Conservation (phyloP, 1,140 invertebrate species). For the Drosophila saltans region DNA sequence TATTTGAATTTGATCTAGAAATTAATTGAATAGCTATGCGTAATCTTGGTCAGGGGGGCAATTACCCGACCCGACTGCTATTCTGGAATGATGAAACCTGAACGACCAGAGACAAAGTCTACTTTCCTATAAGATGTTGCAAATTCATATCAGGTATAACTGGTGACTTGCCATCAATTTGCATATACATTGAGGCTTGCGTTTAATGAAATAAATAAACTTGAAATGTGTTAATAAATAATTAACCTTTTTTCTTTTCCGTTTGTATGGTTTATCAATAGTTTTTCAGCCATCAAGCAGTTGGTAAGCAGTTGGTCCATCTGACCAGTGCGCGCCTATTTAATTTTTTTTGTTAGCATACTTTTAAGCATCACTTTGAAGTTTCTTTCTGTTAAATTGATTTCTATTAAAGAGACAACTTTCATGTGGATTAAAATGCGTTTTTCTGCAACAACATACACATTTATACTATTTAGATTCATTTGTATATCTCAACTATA, state of each 20-base stretch:
- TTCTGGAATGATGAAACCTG: too few relatives aligned
- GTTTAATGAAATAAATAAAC: background rate
- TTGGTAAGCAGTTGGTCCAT: conserved; percentile 16
- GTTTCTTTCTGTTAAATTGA: background rate
- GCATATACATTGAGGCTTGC: too few relatives aligned
- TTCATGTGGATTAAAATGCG: background rate
- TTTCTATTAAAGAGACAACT: background rate
- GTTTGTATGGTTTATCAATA: background rate
- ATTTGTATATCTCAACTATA: background rate
- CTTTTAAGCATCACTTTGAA: conserved; percentile 30
- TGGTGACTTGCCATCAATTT: too few relatives aligned
- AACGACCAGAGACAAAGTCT: too few relatives aligned
- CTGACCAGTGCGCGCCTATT: background rate
- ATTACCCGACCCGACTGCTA: too few relatives aligned
- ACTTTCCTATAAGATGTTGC: too few relatives aligned
- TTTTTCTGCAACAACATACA: background rate
- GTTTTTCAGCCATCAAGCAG: conserved; percentile 19
- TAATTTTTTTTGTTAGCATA: conserved; percentile 38
- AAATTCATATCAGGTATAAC: too few relatives aligned
- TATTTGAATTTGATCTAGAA: too few relatives aligned
- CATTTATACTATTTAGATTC: conserved; percentile 9
- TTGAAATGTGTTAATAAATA: background rate
- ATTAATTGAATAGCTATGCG: too few relatives aligned
- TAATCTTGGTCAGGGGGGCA: too few relatives aligned
- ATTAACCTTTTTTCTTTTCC: background rate